phyloP scores from a whole-genome alignment of 2,797 vertebrate species.

The Lagorchestes hirsutus region DNA sequence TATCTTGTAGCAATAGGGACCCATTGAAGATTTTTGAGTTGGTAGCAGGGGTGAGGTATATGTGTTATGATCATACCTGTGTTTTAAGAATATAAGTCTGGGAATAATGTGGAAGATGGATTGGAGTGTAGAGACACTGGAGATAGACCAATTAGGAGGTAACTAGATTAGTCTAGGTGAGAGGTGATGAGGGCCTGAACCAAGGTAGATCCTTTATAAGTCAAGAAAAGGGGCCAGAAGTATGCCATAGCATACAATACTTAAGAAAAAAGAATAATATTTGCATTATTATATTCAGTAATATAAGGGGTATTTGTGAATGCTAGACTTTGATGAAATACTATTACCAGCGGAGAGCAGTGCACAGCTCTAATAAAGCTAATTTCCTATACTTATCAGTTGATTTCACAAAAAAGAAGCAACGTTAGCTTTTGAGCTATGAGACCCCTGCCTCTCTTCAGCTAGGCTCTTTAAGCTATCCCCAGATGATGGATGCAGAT shows the following conservation, averaged over 20 bases:
- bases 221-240: background rate
- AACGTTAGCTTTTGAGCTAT: background rate
- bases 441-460: background rate
- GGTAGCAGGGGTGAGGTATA: background rate
- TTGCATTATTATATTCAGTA: slow-evolving; percentile 48
- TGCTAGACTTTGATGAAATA: slow-evolving; percentile 20
- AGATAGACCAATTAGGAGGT: background rate
- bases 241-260: background rate
- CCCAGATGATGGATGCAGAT: background rate
- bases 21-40: background rate
- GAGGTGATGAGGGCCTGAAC: background rate
- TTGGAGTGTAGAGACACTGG: background rate
- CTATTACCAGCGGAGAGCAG: background rate
- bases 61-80: background rate
- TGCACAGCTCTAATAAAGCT: background rate
- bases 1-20: background rate
- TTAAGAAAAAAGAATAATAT: background rate
- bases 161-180: background rate
- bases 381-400: background rate
- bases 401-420: background rate
- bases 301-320: slow-evolving; percentile 52
- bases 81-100: background rate
- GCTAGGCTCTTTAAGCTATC: background rate
- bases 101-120: background rate
- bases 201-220: background rate